Evolutionary conservation across 2,888 invertebrate genomes (phyloP), one percentile per base, ranked within the genome.

Genomic region (Amblyteles armatorius): DNA sequence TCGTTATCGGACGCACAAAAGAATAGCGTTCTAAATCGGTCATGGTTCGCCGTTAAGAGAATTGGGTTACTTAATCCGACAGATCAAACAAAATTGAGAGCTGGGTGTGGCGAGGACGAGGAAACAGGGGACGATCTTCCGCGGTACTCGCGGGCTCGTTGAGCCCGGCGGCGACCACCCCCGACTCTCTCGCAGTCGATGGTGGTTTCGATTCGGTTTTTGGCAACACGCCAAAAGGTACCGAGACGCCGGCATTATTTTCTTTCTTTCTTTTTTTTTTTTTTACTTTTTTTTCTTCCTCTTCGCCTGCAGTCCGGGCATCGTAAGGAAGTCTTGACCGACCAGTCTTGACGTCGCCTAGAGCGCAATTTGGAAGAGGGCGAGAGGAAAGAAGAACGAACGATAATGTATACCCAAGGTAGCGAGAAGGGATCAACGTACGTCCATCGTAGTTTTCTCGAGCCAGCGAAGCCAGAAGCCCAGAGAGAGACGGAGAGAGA

Each of bases 161-260:
- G 33, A 33, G 33, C 40, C 40, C 40, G 40, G 40, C 44, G 63
- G 19, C 71, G 63, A 84, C 60, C 57, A 67, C 80, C 52, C 74
- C 50, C 57, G 65, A 81, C 79, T 69, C 55, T 79, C 52, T 22
- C 33, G 13, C 73, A 84, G 81, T 80, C 79, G 71, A 88, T 87
- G 85, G 83, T 71, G 86, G 90, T 88, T 88, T 88, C 87, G 88
- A 87, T 88, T 88, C 86, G 63, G 48, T 57, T 77, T 69, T 83
- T 90, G 90, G 90, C 86, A 52, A 65, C 16, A 13, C 3, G 85
- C 90, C 90, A 90, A 73, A 55, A 85, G 36, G 85, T 77, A 57
- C 76, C 36, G 40, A 48, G 48, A 65, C 57, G 74, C 52, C 57
- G 40, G 16, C 76, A 67, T 79, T 71, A 16, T 71, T 52, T 76